A percentile compares a stretch with the other conserved stretches of the same genome.
These are phyloP conservation scores for Drosophila albomicans DNA, from an alignment of 1,140 invertebrate species.

Conservation along the genomic window DNA sequence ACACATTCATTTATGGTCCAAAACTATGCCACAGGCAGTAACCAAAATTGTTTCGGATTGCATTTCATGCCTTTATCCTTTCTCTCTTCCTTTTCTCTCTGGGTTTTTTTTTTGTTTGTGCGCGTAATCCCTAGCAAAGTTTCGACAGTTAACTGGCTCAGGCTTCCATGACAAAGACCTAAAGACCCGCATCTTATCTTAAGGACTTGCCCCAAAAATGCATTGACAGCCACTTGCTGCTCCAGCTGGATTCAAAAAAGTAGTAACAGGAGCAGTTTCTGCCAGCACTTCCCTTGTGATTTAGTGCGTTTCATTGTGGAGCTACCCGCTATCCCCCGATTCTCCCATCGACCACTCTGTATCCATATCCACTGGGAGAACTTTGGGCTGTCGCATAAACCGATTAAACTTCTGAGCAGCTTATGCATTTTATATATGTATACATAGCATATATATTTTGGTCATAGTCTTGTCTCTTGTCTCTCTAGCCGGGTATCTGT, in stretches of 20 bases:
- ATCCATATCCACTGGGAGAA: neutral
- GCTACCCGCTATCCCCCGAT: neutral
- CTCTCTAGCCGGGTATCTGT: constrained; percentile 53
- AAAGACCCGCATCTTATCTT: constrained; percentile 63
- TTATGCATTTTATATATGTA: constrained; percentile 63
- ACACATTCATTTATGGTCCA: constrained; percentile 29
- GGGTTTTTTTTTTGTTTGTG: neutral
- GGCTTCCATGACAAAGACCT: constrained; percentile 21
- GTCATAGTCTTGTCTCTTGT: constrained; percentile 12
- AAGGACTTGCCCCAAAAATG: constrained; percentile 57
- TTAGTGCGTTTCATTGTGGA: constrained; percentile 58
- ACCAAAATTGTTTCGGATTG: constrained; percentile 30
- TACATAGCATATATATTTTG: neutral
- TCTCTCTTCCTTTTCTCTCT: constrained; percentile 1
- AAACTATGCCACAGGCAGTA: constrained; percentile 1
- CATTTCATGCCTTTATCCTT: neutral
- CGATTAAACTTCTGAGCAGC: constrained; percentile 79
- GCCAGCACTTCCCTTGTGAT: constrained; percentile 70
- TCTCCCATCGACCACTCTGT: neutral
- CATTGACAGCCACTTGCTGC: constrained; percentile 77
- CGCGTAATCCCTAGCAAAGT: constrained; percentile 45
- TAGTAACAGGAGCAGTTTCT: constrained; percentile 58
- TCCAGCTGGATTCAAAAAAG: neutral
- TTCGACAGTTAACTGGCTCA: constrained; percentile 43
- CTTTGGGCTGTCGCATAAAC: constrained; percentile 71